These are phyloP conservation scores for Palythoa heliodiscus DNA, from an alignment of 92 coral and sea anemone genomes.

Conservation along the genomic window DNA sequence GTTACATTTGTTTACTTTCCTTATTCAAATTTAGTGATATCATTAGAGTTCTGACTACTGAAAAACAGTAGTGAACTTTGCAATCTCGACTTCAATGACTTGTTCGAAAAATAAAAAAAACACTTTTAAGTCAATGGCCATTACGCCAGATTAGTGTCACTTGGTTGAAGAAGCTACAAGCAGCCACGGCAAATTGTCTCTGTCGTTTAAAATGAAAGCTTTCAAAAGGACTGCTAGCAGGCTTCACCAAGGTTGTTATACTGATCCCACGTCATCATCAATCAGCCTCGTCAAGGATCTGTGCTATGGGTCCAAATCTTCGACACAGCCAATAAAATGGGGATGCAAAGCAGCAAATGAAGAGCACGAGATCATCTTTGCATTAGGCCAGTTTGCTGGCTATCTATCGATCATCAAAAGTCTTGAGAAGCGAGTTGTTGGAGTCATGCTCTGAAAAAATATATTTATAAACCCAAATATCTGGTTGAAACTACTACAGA, in stretches of 20 bases:
- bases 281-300: slow-evolving; percentile 56
- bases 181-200: slow-evolving; percentile 47
- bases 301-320: slow-evolving; percentile 58
- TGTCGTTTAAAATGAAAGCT: slow-evolving; percentile 57
- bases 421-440: too few species aligned
- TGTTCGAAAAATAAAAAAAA: too few species aligned
- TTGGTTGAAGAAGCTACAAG: slow-evolving; percentile 52
- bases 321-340: slow-evolving; percentile 54
- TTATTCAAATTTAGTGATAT: too few species aligned
- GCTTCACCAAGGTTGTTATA: slow-evolving; percentile 63
- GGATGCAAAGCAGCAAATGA: too few species aligned
- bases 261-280: slow-evolving; percentile 56
- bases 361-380: too few species aligned
- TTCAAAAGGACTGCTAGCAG: slow-evolving; percentile 63
- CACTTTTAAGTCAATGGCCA: not conserved
- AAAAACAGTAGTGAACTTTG: not conserved
- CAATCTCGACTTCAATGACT: slow-evolving; percentile 23
- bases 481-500: too few species aligned
- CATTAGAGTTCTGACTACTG: too few species aligned
- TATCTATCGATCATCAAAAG: too few species aligned
- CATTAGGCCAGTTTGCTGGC: too few species aligned
- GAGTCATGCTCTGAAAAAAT: too few species aligned
- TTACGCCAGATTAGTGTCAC: slow-evolving; percentile 37
- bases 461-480: too few species aligned
- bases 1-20: too few species aligned